phyloP scores from a whole-genome alignment of 1,140 invertebrate species.

The Cardiocondyla obscurior region DNA sequence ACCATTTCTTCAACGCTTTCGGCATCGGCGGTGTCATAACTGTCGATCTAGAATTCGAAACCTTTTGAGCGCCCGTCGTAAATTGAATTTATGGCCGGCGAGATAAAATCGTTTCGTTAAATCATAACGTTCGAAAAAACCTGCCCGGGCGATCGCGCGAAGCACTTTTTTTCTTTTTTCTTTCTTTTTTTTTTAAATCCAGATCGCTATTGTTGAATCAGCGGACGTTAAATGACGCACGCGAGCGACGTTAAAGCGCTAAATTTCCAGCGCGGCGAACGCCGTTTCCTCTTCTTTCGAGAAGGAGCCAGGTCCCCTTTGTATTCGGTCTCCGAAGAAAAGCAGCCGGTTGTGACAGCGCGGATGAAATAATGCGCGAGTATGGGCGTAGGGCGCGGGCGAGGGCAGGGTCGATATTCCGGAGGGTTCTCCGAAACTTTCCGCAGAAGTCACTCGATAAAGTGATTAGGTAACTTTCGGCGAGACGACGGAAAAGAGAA shows the following conservation, averaged over 20 bases:
- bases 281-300: slow-evolving; percentile 48
- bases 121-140: slow-evolving; percentile 11
- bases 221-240: slow-evolving; percentile 47
- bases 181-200: slow-evolving; percentile 4
- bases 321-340: slow-evolving; percentile 72
- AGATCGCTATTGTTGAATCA: slow-evolving; percentile 28
- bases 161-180: slow-evolving; percentile 13
- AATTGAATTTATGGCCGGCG: slow-evolving; percentile 59
- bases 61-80: slow-evolving; percentile 51
- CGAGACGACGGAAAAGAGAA: slow-evolving; percentile 61
- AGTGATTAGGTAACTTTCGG: slow-evolving; percentile 79
- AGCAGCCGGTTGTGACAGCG: slow-evolving; percentile 66
- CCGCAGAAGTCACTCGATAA: slow-evolving; percentile 75
- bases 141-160: neutral
- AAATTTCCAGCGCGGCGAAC: slow-evolving; percentile 46
- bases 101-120: slow-evolving; percentile 60
- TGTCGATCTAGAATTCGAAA: slow-evolving; percentile 54
- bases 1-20: neutral
- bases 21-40: slow-evolving; percentile 47
- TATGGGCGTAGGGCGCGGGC: slow-evolving; percentile 56
- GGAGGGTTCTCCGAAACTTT: slow-evolving; percentile 66
- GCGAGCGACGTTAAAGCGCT: slow-evolving; percentile 47
- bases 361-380: slow-evolving; percentile 70
- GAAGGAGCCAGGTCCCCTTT: slow-evolving; percentile 66
- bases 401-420: slow-evolving; percentile 48